Evolutionary conservation across 35 echinoderm and acorn worm genomes (phyloP), one percentile per base, ranked within the genome.

Genomic region (Chiridota heheva): DNA sequence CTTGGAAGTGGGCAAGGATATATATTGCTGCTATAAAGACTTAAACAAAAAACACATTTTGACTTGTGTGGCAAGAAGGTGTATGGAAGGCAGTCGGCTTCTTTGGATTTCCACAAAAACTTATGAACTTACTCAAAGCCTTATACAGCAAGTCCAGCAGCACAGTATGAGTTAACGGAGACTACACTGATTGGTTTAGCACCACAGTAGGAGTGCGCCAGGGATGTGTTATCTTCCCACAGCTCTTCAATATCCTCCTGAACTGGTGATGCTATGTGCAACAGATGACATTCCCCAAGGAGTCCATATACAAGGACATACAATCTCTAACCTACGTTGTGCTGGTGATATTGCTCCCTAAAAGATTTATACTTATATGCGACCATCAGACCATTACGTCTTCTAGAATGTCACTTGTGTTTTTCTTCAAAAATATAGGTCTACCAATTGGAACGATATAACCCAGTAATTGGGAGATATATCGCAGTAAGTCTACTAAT

Each of bases 321-420:
- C 78, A 81, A 65, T 30, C 78, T 66, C 18, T 37, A n/a, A n/a
- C n/a, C n/a, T n/a, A n/a, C n/a, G 78, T 42, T 81, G 63, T 43
- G 59, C 78, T 25, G 58, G 67, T 42, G 60, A 66, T 29, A 65
- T 81, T 65, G 78, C 29, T 36, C 42, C 53, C 7, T n/a, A n/a
- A n/a, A n/a, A n/a, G n/a, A n/a, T n/a, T n/a, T n/a, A n/a, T n/a
- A n/a, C n/a, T n/a, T n/a, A n/a, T n/a, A n/a, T n/a, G n/a, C n/a
- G n/a, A n/a, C n/a, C n/a, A n/a, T n/a, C n/a, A n/a, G n/a, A n/a
- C n/a, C n/a, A n/a, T n/a, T n/a, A n/a, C n/a, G n/a, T n/a, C n/a
- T n/a, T n/a, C n/a, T n/a, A n/a, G n/a, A n/a, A n/a, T n/a, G n/a
- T n/a, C n/a, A n/a, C n/a, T n/a, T n/a, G n/a, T n/a, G n/a, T n/a